These are phyloP conservation scores for Gobio gobio DNA, from an alignment of 2,113 vertebrate species.

Conservation along the genomic window DNA sequence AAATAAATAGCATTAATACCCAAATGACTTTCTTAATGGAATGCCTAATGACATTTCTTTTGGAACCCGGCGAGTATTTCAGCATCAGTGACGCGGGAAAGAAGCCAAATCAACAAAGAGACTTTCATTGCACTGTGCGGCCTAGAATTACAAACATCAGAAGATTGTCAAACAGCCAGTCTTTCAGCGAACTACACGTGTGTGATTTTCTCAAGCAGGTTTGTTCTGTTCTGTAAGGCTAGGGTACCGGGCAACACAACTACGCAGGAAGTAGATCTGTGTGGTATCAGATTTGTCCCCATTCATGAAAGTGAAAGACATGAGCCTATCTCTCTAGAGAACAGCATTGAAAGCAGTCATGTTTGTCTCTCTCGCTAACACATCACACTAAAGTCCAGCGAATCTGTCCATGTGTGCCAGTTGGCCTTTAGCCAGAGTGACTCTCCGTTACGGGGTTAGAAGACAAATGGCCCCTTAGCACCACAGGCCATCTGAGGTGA, in stretches of 20 bases:
- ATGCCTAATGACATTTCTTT: constrained; percentile 20
- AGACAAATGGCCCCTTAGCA: constrained; percentile 53
- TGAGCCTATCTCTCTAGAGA: constrained; percentile 37
- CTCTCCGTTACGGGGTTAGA: constrained; percentile 55
- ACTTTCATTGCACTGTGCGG: neutral
- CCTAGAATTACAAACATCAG: neutral
- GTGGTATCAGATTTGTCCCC: neutral
- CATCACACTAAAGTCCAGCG: constrained; percentile 45
- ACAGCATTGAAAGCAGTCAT: constrained; percentile 28
- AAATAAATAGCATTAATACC: constrained; percentile 16
- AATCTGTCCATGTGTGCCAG: constrained; percentile 45
- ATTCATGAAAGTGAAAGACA: constrained; percentile 19
- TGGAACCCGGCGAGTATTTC: neutral
- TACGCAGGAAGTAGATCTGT: neutral
- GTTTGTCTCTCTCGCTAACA: constrained; percentile 25
- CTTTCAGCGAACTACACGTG: neutral
- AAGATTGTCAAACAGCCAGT: constrained; percentile 15
- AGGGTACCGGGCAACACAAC: neutral
- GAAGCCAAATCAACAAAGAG: constrained; percentile 19
- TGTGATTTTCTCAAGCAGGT: neutral
- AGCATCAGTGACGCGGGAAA: neutral
- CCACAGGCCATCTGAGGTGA: constrained; percentile 50
- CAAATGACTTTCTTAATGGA: constrained; percentile 27
- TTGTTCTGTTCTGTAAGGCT: neutral
- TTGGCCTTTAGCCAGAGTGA: constrained; percentile 53